phyloP scores from a whole-genome alignment of 1,140 invertebrate species.

The Cherax quadricarinatus region DNA sequence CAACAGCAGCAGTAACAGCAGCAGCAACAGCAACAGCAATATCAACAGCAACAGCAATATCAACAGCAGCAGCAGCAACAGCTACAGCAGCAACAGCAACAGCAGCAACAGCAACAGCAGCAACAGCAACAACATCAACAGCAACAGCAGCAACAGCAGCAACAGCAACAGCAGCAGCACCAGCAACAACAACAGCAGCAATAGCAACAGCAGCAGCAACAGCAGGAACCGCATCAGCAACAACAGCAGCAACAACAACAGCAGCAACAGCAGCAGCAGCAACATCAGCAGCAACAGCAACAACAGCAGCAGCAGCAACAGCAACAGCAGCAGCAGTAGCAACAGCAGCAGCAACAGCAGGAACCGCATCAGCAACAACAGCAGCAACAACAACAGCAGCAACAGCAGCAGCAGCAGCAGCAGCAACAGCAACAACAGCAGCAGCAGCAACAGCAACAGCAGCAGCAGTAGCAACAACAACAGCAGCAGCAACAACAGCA shows the following conservation, averaged over 20 bases:
- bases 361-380: too few relatives aligned
- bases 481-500: background rate
- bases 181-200: background rate
- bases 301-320: too few relatives aligned
- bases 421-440: too few relatives aligned
- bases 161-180: background rate
- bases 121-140: background rate
- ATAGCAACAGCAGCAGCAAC: background rate
- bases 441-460: too few relatives aligned
- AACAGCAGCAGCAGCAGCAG: background rate
- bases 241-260: too few relatives aligned
- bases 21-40: background rate
- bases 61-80: conserved; percentile 11
- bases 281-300: too few relatives aligned
- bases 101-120: background rate
- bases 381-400: too few relatives aligned
- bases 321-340: too few relatives aligned
- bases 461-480: background rate
- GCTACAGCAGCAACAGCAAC: background rate
- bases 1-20: conserved; percentile 11
- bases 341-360: too few relatives aligned
- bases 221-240: too few relatives aligned
- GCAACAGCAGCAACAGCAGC: too few relatives aligned
- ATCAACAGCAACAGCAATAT: background rate
- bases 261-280: too few relatives aligned